Evolutionary conservation across 2,113 vertebrate genomes (phyloP), one percentile per base, ranked within the genome.

Genomic region (Amblyornis subalaris): DNA sequence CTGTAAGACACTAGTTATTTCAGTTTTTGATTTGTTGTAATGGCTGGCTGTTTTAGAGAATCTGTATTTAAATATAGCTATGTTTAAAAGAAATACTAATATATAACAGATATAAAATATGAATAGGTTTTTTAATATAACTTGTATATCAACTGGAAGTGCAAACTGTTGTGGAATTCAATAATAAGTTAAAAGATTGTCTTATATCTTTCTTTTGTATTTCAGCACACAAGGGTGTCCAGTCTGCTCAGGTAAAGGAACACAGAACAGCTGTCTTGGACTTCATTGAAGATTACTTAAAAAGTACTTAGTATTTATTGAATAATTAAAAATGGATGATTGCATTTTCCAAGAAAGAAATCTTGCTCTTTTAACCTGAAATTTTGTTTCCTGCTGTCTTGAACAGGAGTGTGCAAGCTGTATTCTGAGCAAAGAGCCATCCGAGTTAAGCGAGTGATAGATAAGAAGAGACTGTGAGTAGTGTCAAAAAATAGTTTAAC

Each of bases 341-440:
- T 85, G 8, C n/a, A 8, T 69, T 93, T 91, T 78, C 72, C 36
- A 20, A 78, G 82, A 51, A 54, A 70, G 31, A 64, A 86, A 38
- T 84, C 5, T 0, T 72, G 21, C 31, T 78, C 4, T 81, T 88
- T 58, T 90, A 70, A 95, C 75, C 31, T 80, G 45, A 74, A 44
- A 19, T 90, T 80, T 70, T 93, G 10, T 70, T 74, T 88, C 15
- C 40, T 88, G 25, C 51, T 67, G 0, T 62, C 64, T 84, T 86
- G 40, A 92, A 85, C 96, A 99, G 99, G 99, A 93, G 99, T 99
- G 7, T 99, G 99, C 94, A 99, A 99, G 88, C 97, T 99, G 70
- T 99, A 99, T 95, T 99, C 99, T 14, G 99, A 99, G 85, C 99
- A 99, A 82, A 98, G 99, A 96, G 99, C 99, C 45, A 98, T 99